Base-by-base conservation (phyloP, 1,140 invertebrate species). In the Zophobas atratus region DNA sequence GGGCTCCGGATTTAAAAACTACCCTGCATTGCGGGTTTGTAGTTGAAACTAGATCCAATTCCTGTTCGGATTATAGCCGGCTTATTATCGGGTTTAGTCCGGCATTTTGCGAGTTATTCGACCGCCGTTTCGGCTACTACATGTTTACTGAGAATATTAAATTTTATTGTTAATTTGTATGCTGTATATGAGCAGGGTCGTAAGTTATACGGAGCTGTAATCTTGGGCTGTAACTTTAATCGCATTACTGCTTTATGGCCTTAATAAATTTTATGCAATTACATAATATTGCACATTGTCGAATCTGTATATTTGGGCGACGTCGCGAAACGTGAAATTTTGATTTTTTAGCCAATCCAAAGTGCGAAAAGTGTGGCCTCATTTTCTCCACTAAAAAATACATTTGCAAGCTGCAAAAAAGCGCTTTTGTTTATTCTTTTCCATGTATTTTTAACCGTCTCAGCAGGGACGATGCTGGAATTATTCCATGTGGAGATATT, bases 121-220 rank as follows among this genome's bases (percentile, higher is more conserved):
- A 81, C 80, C 80, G 67, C 80, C 72, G 72, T 71, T 79, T 70
- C 60, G 75, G 77, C 77, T 77, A 76, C 75, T 78, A 70, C 70
- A 81, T 81, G 78, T 81, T 79, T 79, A 79, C 80, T 63, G 77
- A 77, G 80, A 81, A 79, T 81, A 81, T 81, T 81, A 81, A 81
- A 79, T 81, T 81, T 81, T 81, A 81, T 81, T 77, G 80, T 81
- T 81, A 79, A 81, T 81, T 81, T 81, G 80, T 81, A 76, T 51
- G 46, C 70, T 70, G 70, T 77, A 77, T 53, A 77, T 74, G 51
- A 49, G 73, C 63, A 51, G 56, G 63, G 38, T 60, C 73, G 77
- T 79, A 71, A 53, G 48, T 75, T 63, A 78, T 73, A 38, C 77
- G 36, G 20, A 76, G 35, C 55, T 77, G 43, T 77, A 77, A 77